These are phyloP conservation scores for Phengaris alcon DNA, from an alignment of 2,888 invertebrate genomes.

Conservation along the genomic window DNA sequence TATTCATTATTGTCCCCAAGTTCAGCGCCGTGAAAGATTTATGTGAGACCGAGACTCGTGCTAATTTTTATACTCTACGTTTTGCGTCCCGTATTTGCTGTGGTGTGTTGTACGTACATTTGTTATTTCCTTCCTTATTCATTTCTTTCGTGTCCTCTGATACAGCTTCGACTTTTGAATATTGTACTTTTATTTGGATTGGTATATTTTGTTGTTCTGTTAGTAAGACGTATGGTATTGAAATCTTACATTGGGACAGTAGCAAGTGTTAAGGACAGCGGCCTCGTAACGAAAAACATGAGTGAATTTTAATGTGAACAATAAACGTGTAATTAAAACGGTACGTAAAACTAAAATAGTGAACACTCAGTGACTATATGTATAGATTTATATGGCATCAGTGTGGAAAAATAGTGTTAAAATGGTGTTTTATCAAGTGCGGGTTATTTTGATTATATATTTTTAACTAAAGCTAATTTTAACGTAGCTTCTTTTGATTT, in stretches of 20 bases:
- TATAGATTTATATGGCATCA: no score
- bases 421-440: no score
- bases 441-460: no score
- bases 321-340: no score
- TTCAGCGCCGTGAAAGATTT: constrained; percentile 24
- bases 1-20: constrained; percentile 24
- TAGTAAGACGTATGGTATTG: background rate
- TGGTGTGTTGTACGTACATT: constrained; percentile 21
- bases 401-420: no score
- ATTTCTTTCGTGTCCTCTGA: background rate
- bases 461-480: no score
- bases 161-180: background rate
- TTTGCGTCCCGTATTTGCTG: constrained; percentile 15
- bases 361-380: no score
- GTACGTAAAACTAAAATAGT: no score
- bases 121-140: constrained; percentile 15
- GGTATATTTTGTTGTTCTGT: background rate
- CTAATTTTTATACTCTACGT: constrained; percentile 20
- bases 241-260: background rate
- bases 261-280: no score
- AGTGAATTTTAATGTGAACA: no score
- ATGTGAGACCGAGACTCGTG: constrained; percentile 7
- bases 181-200: background rate
- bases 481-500: no score
- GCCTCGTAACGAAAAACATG: no score